phyloP scores from a whole-genome alignment of 1,140 invertebrate genomes.

The Glomeris maerens region DNA sequence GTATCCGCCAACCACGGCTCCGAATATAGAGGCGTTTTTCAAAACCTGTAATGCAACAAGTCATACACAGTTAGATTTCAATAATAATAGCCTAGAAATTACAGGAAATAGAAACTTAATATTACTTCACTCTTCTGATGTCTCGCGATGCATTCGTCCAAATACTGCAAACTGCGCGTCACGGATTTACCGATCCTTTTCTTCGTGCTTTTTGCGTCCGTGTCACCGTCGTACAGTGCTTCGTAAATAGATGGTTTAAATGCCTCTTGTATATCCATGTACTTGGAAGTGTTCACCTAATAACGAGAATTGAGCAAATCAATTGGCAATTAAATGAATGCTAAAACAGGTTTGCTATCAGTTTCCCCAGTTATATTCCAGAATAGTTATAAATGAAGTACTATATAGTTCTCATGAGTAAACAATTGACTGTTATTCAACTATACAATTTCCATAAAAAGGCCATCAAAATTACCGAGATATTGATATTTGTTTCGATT shows the following conservation, averaged over 20 bases:
- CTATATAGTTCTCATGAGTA: too few species aligned
- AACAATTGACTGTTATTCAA: too few species aligned
- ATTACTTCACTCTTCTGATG: not conserved
- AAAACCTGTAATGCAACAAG: slow-evolving; percentile 13
- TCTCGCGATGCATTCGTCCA: slow-evolving; percentile 22
- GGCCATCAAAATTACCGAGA: too few species aligned
- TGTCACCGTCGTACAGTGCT: slow-evolving; percentile 65
- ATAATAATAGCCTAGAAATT: not conserved
- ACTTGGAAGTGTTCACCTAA: slow-evolving; percentile 42
- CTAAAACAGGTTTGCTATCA: too few species aligned
- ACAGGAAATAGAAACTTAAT: too few species aligned
- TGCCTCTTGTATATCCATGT: slow-evolving; percentile 57
- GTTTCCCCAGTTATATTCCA: too few species aligned
- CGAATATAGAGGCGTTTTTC: slow-evolving; percentile 39
- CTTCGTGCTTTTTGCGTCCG: slow-evolving; percentile 43
- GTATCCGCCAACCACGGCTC: slow-evolving; percentile 58
- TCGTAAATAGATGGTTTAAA: slow-evolving; percentile 65
- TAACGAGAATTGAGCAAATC: slow-evolving; percentile 9
- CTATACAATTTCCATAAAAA: too few species aligned
- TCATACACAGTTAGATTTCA: not conserved
- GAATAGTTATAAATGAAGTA: too few species aligned
- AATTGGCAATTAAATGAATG: too few species aligned
- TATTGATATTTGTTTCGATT: too few species aligned
- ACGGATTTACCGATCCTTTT: slow-evolving; percentile 52
- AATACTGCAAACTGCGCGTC: slow-evolving; percentile 25